phyloP scores from a whole-genome alignment of 2,797 vertebrate genomes.

The Hypotaenidia philippensis region DNA sequence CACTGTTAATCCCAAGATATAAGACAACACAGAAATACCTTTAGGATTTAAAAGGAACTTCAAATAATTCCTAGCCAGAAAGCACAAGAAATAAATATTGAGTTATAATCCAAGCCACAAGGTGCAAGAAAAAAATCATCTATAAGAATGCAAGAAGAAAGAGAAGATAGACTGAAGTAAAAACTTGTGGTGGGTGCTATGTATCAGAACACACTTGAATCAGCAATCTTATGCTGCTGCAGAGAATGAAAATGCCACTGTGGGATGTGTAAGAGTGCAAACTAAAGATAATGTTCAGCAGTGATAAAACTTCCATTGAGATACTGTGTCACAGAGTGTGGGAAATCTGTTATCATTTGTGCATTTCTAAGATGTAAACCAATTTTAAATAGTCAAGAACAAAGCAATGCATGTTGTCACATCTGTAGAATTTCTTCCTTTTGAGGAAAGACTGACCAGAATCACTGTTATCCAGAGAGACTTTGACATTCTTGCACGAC shows the following conservation, averaged over 20 bases:
- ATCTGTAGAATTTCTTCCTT: neutral
- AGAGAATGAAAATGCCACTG: neutral
- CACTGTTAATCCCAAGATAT: neutral
- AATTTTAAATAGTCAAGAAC: neutral
- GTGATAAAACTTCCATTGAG: neutral
- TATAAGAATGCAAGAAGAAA: neutral
- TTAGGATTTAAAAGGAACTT: neutral
- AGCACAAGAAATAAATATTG: neutral
- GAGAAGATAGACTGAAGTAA: neutral
- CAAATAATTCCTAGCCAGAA: neutral
- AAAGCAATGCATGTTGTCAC: rapidly evolving
- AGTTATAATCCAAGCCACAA: neutral
- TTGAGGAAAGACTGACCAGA: neutral
- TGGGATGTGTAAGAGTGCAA: neutral
- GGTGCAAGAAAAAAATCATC: neutral
- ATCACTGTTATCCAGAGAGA: neutral
- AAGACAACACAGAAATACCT: neutral
- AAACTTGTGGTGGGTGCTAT: neutral
- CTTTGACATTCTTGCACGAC: too few relatives aligned
- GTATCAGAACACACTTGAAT: neutral
- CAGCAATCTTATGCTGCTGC: neutral
- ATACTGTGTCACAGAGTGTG: neutral
- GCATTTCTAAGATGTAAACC: neutral
- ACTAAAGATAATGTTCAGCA: neutral
- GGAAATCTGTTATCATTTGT: neutral